Percentiles rank a stretch among this genome's conserved stretches.
These are phyloP conservation scores for Drosophila neotestacea DNA, from an alignment of 2,888 invertebrate genomes.

Conservation along the genomic window DNA sequence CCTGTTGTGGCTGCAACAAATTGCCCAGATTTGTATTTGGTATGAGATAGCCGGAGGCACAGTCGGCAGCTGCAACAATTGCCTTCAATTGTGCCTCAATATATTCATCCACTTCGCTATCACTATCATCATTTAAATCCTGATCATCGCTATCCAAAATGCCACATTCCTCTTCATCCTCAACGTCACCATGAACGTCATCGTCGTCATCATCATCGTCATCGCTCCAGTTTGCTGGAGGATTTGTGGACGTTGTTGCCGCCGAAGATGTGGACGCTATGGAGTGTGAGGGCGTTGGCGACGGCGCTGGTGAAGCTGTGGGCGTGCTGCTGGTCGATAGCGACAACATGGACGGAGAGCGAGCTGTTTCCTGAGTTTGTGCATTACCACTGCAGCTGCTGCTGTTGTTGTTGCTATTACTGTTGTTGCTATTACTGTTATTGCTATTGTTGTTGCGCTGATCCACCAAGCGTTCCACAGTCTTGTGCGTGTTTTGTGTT, in stretches of 20 bases:
- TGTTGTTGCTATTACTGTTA: conserved; percentile 41
- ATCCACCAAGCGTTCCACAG: conserved; percentile 67
- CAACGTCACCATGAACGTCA: conserved; percentile 45
- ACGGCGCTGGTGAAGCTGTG: conserved; percentile 79
- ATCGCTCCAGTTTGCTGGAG: conserved; percentile 81
- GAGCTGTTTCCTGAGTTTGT: conserved; percentile 28
- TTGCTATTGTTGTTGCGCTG: conserved; percentile 70
- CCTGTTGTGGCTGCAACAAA: conserved; percentile 84
- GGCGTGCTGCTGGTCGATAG: conserved; percentile 80
- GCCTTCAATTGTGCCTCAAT: conserved; percentile 68
- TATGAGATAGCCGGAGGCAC: conserved; percentile 85
- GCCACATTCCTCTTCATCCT: conserved; percentile 54
- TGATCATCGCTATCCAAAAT: conserved; percentile 64
- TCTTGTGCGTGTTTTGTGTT: conserved; percentile 56
- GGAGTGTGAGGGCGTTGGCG: conserved; percentile 82
- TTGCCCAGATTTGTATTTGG: conserved; percentile 85
- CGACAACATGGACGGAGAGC: conserved; percentile 76
- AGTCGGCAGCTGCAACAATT: conserved; percentile 83
- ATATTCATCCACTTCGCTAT: conserved; percentile 60
- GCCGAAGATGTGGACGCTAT: conserved; percentile 80
- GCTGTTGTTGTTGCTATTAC: conserved; percentile 55
- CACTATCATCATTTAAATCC: conserved; percentile 51
- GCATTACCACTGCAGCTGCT: conserved; percentile 40
- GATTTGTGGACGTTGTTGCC: conserved; percentile 78
- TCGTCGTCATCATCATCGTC: conserved; percentile 66